Percentiles rank a stretch among this genome's conserved stretches.
These are phyloP conservation scores for Zygothrica quintamaculata DNA, from an alignment of 2,888 invertebrate genomes.

Conservation along the genomic window DNA sequence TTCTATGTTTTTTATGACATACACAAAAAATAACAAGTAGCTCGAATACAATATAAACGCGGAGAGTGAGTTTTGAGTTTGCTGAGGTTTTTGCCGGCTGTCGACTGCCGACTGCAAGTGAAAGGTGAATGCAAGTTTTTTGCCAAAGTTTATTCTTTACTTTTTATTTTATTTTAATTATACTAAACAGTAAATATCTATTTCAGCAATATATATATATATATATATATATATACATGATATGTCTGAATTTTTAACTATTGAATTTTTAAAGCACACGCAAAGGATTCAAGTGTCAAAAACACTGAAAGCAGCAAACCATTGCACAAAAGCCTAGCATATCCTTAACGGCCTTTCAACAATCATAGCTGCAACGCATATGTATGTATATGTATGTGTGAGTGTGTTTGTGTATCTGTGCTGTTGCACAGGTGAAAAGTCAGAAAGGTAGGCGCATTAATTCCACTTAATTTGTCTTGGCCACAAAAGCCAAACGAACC, in stretches of 20 bases:
- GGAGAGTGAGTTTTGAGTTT: constrained; percentile 15
- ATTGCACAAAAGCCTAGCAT: constrained; percentile 61
- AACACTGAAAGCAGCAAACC: constrained; percentile 60
- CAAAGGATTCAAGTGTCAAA: constrained; percentile 67
- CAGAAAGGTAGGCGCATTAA: constrained; percentile 64
- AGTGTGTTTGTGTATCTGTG: constrained; percentile 23
- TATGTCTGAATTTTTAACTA: no score
- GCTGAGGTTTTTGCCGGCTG: background rate
- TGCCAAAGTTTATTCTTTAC: constrained; percentile 5
- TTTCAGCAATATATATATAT: constrained; percentile 19
- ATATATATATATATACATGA: no score
- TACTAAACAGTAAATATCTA: constrained; percentile 47
- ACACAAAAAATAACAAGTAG: constrained; percentile 54
- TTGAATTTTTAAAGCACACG: constrained; percentile 65
- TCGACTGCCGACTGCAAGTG: constrained; percentile 19
- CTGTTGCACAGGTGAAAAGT: constrained; percentile 68
- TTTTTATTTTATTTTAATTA: constrained; percentile 52
- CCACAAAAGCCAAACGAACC: constrained; percentile 52
- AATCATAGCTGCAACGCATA: constrained; percentile 43
- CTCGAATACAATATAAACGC: constrained; percentile 30
- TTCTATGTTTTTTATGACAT: constrained; percentile 31
- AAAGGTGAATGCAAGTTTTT: constrained; percentile 13
- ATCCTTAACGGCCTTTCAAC: constrained; percentile 54
- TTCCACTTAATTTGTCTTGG: constrained; percentile 75
- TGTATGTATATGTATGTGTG: constrained; percentile 1